phyloP scores from a whole-genome alignment of 2,888 invertebrate genomes.

The Nezara viridula region DNA sequence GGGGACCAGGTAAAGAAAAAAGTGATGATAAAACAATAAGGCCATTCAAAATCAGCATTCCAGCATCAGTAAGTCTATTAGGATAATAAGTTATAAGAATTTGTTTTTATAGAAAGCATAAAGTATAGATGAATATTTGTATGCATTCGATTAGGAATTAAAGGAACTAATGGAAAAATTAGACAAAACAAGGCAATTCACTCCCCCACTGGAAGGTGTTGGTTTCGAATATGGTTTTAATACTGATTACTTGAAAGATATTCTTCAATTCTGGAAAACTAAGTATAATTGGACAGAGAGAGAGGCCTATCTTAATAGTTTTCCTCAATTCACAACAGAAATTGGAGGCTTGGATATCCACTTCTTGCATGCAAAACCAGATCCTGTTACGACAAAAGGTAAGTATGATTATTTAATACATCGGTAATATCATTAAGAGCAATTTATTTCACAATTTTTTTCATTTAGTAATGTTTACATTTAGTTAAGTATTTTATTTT shows the following conservation, averaged over 20 bases:
- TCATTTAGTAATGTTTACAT: no score
- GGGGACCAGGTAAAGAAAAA: conserved; percentile 73
- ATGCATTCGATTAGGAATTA: conserved; percentile 71
- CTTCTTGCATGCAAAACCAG: conserved; percentile 79
- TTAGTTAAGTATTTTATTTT: no score
- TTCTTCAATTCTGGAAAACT: conserved; percentile 84
- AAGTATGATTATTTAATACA: background rate
- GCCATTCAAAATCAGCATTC: conserved; percentile 75
- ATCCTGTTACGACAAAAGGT: conserved; percentile 67
- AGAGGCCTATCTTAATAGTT: conserved; percentile 79
- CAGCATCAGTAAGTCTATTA: conserved; percentile 72
- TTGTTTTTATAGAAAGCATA: background rate
- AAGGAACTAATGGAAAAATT: conserved; percentile 76
- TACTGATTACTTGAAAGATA: conserved; percentile 75
- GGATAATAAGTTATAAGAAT: background rate
- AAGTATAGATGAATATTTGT: background rate
- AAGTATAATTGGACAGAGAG: conserved; percentile 81
- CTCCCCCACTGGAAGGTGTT: conserved; percentile 73
- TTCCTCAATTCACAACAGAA: conserved; percentile 81
- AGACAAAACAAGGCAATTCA: conserved; percentile 71
- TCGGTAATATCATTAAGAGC: background rate
- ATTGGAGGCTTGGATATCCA: conserved; percentile 81
- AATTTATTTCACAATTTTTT: background rate
- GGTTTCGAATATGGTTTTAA: conserved; percentile 77
- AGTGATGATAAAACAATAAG: conserved; percentile 73